Base-by-base conservation (phyloP, 2,113 vertebrate species). In the Platysternon megacephalum region DNA sequence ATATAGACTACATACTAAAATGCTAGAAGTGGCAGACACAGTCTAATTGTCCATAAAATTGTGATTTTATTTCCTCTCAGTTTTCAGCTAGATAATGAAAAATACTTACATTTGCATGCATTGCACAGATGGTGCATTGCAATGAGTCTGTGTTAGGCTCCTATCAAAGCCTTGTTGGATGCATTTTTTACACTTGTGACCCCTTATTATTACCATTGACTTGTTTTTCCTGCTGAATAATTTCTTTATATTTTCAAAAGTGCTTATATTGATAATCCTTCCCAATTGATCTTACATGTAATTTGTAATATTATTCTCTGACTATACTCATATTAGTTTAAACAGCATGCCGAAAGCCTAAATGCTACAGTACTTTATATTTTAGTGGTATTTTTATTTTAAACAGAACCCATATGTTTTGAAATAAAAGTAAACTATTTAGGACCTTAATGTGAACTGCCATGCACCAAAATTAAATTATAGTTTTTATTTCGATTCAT, bases 131-230 rank as follows among this genome's bases (percentile, higher is more conserved):
- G 96, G 93, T 81, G 80, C 81, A 95, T 91, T 65, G 52, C 55
- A 84, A 86, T 74, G 2, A 42, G 80, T 0, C 3, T 90, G 3
- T 95, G 85, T 94, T 87, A 83, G 51, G 55, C 32, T 87, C 24
- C 11, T 93, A 87, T 94, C 61, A 86, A 85, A 80, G 44, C 46
- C 32, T 90, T 80, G 56, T 55, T 84, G 1, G 86, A 80, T 93
- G 82, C 53, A 48, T 84, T 95, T 86, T 86, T 81, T 93, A 79
- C 94, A 96, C 91, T 96, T 93, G 44, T 91, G 95, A 97, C 96
- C 94, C 94, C 94, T 93, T 65, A n/a, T 85, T 87, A 1, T 86
- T 94, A 11, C 89, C 44, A 21, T 32, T 48, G 4, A 76, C 93
- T 95, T 95, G 89, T 88, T 52, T 58, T 91, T 90, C 86, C 90